Conservation (phyloP, 2,888 invertebrate genomes). For the Heliconius cydno region DNA sequence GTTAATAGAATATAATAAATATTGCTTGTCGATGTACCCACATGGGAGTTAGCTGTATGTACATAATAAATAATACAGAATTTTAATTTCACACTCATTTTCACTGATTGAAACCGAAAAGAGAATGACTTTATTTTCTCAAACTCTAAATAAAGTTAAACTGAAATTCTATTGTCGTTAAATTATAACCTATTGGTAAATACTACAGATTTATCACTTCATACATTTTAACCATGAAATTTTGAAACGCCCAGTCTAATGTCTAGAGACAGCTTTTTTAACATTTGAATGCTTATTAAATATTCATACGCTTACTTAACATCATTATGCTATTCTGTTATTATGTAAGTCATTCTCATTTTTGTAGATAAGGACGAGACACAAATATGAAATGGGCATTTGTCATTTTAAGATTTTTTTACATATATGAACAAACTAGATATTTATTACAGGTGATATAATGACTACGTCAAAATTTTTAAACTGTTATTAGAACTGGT, state of each 20-base stretch:
- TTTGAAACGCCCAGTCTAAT: neutral
- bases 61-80: too few relatives aligned
- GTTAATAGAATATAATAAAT: neutral
- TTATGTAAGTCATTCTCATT: neutral
- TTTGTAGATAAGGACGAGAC: neutral
- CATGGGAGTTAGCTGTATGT: neutral
- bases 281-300: neutral
- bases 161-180: neutral
- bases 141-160: neutral
- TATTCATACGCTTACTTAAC: slow-evolving; percentile 8
- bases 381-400: neutral
- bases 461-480: too few relatives aligned
- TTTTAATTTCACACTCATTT: too few relatives aligned
- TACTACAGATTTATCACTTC: neutral
- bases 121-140: neutral
- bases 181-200: neutral
- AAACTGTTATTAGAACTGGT: too few relatives aligned
- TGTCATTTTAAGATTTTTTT: neutral
- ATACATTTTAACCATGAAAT: slow-evolving; percentile 16
- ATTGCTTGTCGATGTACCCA: neutral
- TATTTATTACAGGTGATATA: too few relatives aligned
- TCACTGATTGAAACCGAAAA: too few relatives aligned
- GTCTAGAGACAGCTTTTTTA: neutral
- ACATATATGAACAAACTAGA: too few relatives aligned
- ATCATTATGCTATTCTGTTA: neutral